phyloP scores from a whole-genome alignment of 2,113 vertebrate species.

The Lepidothrix coronata region DNA sequence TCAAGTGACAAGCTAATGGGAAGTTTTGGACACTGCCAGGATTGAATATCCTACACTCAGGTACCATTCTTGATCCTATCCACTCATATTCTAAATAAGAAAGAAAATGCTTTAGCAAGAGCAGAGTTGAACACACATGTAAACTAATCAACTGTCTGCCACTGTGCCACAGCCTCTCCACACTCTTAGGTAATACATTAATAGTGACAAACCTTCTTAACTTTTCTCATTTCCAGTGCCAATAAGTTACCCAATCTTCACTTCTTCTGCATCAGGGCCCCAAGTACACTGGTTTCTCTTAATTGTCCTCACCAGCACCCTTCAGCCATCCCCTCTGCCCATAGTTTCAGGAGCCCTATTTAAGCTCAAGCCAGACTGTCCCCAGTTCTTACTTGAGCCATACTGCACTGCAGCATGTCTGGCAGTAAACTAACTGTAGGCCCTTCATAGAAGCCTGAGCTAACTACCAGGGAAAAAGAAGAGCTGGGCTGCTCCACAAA shows the following conservation, averaged over 20 bases:
- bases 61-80: background rate
- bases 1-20: background rate
- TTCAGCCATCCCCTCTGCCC: background rate
- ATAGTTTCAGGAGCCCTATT: background rate
- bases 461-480: background rate
- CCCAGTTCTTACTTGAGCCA: background rate
- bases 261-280: background rate
- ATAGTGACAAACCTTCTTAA: background rate
- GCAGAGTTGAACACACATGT: background rate
- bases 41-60: background rate
- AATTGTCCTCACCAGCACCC: background rate
- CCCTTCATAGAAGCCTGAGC: background rate
- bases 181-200: background rate
- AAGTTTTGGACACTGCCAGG: background rate
- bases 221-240: background rate
- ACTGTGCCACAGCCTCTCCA: background rate
- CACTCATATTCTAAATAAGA: background rate
- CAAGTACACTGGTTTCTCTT: background rate
- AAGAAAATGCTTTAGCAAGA: background rate
- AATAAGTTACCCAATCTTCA: background rate
- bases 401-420: background rate
- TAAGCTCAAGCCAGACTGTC: background rate
- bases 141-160: background rate
- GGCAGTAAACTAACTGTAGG: background rate
- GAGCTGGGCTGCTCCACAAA: background rate